Base-by-base conservation (phyloP, 2,113 vertebrate genomes). In the Lasiurus borealis region DNA sequence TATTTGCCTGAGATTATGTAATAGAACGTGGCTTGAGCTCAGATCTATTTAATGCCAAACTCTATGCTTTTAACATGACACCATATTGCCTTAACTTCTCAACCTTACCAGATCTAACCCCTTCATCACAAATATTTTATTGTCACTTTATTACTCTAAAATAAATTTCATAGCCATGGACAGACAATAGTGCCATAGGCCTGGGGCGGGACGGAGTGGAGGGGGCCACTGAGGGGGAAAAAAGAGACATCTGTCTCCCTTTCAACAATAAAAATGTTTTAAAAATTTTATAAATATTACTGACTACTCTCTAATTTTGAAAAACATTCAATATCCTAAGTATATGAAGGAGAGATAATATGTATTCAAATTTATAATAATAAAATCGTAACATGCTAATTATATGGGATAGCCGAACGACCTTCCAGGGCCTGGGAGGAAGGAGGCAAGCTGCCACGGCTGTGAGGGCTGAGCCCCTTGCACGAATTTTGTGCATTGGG, bases 101-200 rank as follows among this genome's bases (percentile, higher is more conserved):
- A 86, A 69, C 2, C 27, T 54, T 86, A 46, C 64, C 25, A 83
- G 31, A 89, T 64, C 69, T 54, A 88, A 27, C 27, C 29, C 31
- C 50, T 68, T 54, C 18, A 40, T 1, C 76, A 50, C 10, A 73
- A 36, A 44, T 76, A 64, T 78, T 73, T 23, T 82, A 34, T 64
- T 75, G 13, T n/a, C 76, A 8, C 40, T 81, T 93, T 91, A 59
- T 76, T 83, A 89, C 69, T 62, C 59, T 86, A 78, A 93, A 82
- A 48, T 54, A 3, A 85, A 91, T 57, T 57, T 57, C 54, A 19
- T 57, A 57, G 54, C 54, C 54, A 21, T 57, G 54, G 54, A 57
- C 54, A 57, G 54, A 57, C 19, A 57, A 21, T 57, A 57, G 54
- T 57, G 19, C 15, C 5, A 57, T 57, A 57, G 54, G 54, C 54